These are phyloP conservation scores for Drosophila tropicalis DNA, from an alignment of 1,140 invertebrate species.

Conservation along the genomic window DNA sequence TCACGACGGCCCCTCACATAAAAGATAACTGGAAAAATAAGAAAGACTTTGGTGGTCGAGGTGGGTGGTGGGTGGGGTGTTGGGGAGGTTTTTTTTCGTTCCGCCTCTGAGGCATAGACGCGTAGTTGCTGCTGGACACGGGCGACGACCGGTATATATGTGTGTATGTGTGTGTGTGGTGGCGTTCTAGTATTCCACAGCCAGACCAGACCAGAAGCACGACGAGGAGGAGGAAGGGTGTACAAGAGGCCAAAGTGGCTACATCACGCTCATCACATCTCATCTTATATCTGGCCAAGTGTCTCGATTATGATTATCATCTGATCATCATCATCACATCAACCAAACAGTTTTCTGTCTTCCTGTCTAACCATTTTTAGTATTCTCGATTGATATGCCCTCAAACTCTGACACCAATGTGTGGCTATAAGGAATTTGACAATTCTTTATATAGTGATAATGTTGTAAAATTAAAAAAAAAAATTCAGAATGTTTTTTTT, in stretches of 20 bases:
- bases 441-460: constrained; percentile 76
- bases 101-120: constrained; percentile 49
- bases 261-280: constrained; percentile 38
- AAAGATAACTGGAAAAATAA: constrained; percentile 74
- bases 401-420: constrained; percentile 48
- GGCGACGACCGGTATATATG: constrained; percentile 36
- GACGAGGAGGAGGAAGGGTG: constrained; percentile 27
- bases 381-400: constrained; percentile 25
- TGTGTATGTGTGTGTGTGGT: constrained; percentile 40
- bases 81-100: neutral
- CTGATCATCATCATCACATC: constrained; percentile 49
- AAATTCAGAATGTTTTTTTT: constrained; percentile 54
- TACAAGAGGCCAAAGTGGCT: constrained; percentile 46
- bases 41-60: constrained; percentile 67
- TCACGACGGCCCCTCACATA: constrained; percentile 54
- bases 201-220: neutral
- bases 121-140: constrained; percentile 28
- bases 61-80: neutral
- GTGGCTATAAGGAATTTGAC: constrained; percentile 77
- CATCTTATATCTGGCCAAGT: constrained; percentile 27
- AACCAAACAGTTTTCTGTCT: constrained; percentile 55
- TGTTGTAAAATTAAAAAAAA: constrained; percentile 56
- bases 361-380: constrained; percentile 38
- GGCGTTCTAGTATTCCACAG: constrained; percentile 23
- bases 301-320: constrained; percentile 16